A percentile compares a stretch with the other conserved stretches of the same genome.
phyloP scores from a whole-genome alignment of 2,113 vertebrate genomes.

The Dicaeum eximium region DNA sequence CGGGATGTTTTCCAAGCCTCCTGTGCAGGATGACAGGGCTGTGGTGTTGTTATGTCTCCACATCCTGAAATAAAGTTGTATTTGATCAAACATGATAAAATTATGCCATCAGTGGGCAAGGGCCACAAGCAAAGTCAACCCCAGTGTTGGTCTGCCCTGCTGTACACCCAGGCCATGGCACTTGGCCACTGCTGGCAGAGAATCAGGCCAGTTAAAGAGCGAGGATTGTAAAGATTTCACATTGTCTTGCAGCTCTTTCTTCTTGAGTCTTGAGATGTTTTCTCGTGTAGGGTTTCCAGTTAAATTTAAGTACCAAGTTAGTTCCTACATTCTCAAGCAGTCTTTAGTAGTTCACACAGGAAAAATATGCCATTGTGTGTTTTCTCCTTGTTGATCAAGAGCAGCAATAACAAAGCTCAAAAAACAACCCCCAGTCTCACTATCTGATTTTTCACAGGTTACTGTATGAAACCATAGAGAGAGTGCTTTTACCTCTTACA shows the following conservation, averaged over 20 bases:
- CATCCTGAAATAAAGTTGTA: conserved; percentile 21
- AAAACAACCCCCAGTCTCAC: background rate
- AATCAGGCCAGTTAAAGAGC: background rate
- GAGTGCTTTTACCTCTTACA: background rate
- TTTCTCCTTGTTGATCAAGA: background rate
- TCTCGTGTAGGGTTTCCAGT: background rate
- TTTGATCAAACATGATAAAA: background rate
- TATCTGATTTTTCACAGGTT: background rate
- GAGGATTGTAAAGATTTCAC: background rate
- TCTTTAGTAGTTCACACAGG: background rate
- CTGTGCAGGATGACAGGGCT: background rate
- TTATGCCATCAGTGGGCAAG: background rate
- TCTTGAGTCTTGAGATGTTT: background rate
- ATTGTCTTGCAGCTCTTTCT: background rate
- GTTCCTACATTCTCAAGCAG: background rate
- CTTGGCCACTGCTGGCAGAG: accelerated
- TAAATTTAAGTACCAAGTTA: background rate
- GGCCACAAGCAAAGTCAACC: background rate
- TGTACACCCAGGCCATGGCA: background rate
- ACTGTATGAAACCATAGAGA: background rate
- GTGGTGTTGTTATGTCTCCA: background rate
- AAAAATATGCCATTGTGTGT: background rate
- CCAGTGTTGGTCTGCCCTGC: background rate
- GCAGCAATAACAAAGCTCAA: background rate
- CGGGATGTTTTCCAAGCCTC: background rate